phyloP scores from a whole-genome alignment of 2,113 vertebrate genomes.

The Anhinga rufa region DNA sequence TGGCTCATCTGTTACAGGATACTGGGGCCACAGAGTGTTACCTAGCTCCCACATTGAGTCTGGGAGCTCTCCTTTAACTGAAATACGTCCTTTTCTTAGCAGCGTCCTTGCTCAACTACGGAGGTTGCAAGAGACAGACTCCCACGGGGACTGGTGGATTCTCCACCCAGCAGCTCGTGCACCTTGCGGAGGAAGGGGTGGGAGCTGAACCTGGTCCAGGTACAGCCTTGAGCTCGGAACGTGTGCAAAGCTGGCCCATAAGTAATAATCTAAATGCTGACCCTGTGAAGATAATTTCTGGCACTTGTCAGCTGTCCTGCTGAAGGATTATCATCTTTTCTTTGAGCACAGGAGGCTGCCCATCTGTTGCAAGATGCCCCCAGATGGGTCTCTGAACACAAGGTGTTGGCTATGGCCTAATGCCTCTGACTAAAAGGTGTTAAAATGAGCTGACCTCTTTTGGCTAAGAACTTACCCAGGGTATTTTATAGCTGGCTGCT shows the following conservation, averaged over 20 bases:
- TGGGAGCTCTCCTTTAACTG: background rate
- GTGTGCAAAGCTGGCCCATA: background rate
- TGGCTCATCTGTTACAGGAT: background rate
- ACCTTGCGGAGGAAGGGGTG: background rate
- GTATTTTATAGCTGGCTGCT: background rate
- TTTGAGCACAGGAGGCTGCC: slow-evolving; percentile 29
- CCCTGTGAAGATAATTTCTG: background rate
- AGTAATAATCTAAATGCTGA: background rate
- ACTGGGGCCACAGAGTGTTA: background rate
- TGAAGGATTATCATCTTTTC: slow-evolving; percentile 14
- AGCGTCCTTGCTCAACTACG: background rate
- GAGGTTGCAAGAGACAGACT: background rate
- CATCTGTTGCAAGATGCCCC: slow-evolving; percentile 38
- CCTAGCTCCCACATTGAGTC: background rate
- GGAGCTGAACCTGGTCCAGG: background rate
- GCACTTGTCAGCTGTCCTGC: background rate
- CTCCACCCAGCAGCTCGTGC: background rate
- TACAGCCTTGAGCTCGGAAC: background rate
- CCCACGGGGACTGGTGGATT: too few relatives aligned
- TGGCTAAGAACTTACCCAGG: background rate
- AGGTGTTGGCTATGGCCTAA: background rate
- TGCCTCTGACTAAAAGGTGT: background rate
- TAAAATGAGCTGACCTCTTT: background rate
- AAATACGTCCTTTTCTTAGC: background rate
- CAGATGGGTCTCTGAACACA: slow-evolving; percentile 28